phyloP scores from a whole-genome alignment of 2,888 invertebrate genomes.

The Cerastis leucographa region DNA sequence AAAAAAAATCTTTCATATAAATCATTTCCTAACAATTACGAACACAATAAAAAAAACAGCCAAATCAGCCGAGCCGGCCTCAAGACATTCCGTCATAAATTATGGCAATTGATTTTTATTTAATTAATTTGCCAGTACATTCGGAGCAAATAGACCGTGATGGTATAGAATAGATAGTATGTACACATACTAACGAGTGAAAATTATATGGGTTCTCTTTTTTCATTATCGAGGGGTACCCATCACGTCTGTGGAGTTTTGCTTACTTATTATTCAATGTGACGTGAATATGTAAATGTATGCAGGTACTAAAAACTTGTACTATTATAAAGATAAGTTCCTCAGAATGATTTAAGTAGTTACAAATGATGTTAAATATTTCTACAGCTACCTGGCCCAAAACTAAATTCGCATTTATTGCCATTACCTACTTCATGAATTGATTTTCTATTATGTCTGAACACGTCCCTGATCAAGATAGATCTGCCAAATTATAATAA shows the following conservation, averaged over 20 bases:
- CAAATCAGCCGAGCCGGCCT: background rate
- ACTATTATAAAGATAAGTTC: slow-evolving; percentile 26
- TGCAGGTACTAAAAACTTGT: slow-evolving; percentile 21
- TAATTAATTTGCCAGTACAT: background rate
- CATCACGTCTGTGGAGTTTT: background rate
- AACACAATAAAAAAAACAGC: background rate
- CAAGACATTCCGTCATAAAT: background rate
- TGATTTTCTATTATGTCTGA: slow-evolving; percentile 10
- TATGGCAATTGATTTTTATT: background rate
- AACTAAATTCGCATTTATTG: slow-evolving; percentile 30
- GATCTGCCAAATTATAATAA: slow-evolving; percentile 41
- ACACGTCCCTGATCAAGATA: slow-evolving; percentile 12
- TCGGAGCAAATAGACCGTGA: background rate
- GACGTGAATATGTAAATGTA: slow-evolving; percentile 41
- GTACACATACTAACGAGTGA: background rate
- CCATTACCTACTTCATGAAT: slow-evolving; percentile 24
- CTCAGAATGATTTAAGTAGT: slow-evolving; percentile 34
- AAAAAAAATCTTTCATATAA: background rate
- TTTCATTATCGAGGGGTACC: background rate
- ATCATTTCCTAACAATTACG: background rate
- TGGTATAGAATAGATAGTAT: no score
- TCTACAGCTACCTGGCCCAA: slow-evolving; percentile 37
- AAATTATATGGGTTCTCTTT: background rate
- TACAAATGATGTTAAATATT: slow-evolving; percentile 17
- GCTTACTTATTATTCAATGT: background rate